Percentiles rank a stretch among this genome's conserved stretches.
phyloP scores from a whole-genome alignment of 1,140 invertebrate genomes.

The Drosophila triauraria region DNA sequence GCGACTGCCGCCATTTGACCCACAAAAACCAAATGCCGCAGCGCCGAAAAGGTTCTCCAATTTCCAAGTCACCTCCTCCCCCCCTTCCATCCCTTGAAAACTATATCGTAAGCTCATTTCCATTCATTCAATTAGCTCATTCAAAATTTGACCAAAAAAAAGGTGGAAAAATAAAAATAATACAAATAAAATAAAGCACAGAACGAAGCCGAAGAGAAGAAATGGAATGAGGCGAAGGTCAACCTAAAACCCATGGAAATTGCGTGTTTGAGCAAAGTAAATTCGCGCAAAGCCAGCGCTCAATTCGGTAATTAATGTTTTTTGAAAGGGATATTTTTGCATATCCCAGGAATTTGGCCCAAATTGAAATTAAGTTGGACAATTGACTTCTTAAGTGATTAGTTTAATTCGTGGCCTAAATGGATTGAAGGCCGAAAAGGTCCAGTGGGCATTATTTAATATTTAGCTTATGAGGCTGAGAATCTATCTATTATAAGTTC shows the following conservation, averaged over 20 bases:
- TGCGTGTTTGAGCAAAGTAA: conserved; percentile 22
- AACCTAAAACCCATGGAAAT: conserved; percentile 16
- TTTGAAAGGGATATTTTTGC: conserved; percentile 12
- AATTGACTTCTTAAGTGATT: conserved; percentile 11
- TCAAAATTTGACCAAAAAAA: conserved; percentile 25
- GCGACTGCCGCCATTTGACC: conserved; percentile 65
- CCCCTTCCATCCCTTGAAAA: not conserved
- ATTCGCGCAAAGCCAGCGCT: conserved; percentile 26
- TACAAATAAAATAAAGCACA: conserved; percentile 9
- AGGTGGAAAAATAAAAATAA: not conserved
- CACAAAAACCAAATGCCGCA: conserved; percentile 69
- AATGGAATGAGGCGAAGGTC: conserved; percentile 39
- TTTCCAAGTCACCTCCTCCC: not conserved
- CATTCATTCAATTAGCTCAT: conserved; percentile 56
- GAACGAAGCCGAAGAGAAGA: not conserved
- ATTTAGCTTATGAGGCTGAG: too few species aligned
- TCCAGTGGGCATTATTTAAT: too few species aligned
- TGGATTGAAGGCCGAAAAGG: not conserved
- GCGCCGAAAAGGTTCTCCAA: conserved; percentile 29
- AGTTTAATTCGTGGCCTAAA: not conserved
- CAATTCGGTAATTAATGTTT: conserved; percentile 29
- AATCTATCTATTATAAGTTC: too few species aligned
- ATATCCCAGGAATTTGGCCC: not conserved
- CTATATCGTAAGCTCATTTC: conserved; percentile 29
- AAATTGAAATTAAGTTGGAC: conserved; percentile 18